Conservation (phyloP, 2,888 invertebrate genomes). For the Andrena marginata region DNA sequence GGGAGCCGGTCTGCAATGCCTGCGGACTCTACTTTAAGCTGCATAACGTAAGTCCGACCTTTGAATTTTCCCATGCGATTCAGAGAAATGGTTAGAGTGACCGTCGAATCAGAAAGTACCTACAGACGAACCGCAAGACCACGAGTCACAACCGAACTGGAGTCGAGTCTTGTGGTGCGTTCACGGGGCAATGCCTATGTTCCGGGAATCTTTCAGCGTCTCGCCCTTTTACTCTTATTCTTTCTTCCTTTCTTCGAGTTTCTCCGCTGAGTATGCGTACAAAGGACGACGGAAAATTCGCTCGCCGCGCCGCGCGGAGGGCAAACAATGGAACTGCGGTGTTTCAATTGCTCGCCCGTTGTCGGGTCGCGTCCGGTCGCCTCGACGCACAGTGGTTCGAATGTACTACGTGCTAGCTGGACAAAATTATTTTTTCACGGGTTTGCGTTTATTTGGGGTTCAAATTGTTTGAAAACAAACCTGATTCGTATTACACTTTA, state of each 20-base stretch:
- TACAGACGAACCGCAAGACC: no score
- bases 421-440: no score
- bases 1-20: conserved; percentile 99
- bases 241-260: neutral
- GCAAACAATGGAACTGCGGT: conserved; percentile 51
- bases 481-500: no score
- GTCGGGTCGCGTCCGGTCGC: neutral
- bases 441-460: no score
- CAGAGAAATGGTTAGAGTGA: no score
- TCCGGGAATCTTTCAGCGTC: no score
- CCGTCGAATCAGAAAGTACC: no score
- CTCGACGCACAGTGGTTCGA: neutral
- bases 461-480: no score
- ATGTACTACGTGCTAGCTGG: no score
- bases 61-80: neutral
- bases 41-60: conserved; percentile 79
- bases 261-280: conserved; percentile 7
- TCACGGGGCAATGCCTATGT: no score
- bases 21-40: conserved; percentile 99
- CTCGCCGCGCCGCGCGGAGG: conserved; percentile 23
- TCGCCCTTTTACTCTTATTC: neutral
- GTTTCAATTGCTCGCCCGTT: neutral
- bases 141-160: no score
- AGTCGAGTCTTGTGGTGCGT: no score
- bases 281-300: conserved; percentile 20